Evolutionary conservation across 2,113 vertebrate genomes (phyloP), one percentile per base, ranked within the genome.

Genomic region (Daboia siamensis): DNA sequence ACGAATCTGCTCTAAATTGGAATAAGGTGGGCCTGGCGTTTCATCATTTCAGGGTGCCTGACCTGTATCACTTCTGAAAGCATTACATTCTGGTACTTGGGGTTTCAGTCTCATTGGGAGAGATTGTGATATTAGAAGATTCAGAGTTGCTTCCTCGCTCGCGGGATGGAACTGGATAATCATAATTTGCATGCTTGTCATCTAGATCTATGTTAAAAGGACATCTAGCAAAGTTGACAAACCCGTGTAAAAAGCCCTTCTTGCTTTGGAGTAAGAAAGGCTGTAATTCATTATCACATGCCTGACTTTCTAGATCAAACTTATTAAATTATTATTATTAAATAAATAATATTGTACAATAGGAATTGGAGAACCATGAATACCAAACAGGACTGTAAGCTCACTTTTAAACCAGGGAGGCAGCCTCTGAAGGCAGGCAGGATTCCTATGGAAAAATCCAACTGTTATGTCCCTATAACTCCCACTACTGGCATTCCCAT

Each of bases 31-130:
- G 2, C 99, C 98, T 0, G 99, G 98, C 0, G 98, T 99, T 96
- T 99, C 99, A 93, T 99, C 99, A 89, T 99, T 99, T 99, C 99
- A 99, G 6, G 98, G 95, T 0, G 98, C 97, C 69, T 98, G 98
- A 92, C 96, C 95, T 86, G 97, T 92, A 86, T 95, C 96, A 87
- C 97, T 94, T 2, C 94, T 52, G 33, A 98, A 93, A 2, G 61
- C 90, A 90, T 90, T 96, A 54, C 92, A 91, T 92, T 97, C 97
- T 20, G 95, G 94, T 33, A 96, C 96, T 51, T 96, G 97, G 0
- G 95, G 95, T 92, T 93, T 96, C 96, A 5, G 95, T 94, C 48
- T 96, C 97, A 24, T 99, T 98, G 44, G 98, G 98, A 0, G 99
- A 99, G 91, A 99, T 98, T 85, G 98, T 98, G 91, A 99, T 99